Evolutionary conservation across 2,888 invertebrate genomes (phyloP), one percentile per base, ranked within the genome.

Genomic region (Tethea ocularis): DNA sequence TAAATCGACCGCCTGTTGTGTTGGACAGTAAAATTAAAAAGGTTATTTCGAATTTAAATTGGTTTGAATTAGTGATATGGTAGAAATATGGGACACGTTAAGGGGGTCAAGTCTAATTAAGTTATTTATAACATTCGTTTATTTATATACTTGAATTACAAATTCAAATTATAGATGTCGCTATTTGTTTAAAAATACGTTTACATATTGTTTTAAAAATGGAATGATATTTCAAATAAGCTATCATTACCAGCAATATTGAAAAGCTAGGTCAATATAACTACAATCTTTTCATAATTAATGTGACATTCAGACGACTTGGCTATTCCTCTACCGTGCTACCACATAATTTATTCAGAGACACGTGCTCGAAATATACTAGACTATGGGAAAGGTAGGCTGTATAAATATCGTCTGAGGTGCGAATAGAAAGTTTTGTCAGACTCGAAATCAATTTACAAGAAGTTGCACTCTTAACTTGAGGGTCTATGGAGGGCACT

Each of bases 341-440:
- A 26, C 59, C 51, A 59, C 36, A 66, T 80, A 77, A 83, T 80
- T 71, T 77, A 84, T 82, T 78, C 78, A 68, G 58, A 71, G 74
- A 73, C 80, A 81, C 76, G 80, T 74, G 74, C 73, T 71, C 68
- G 58, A 74, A 73, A 76, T 72, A 72, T 70, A 75, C 63, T 67
- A 75, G 74, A 71, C 69, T 76, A 78, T 73, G 74, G 71, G 72
- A 80, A 77, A 77, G 66, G 72, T 76, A 77, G 74, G 67, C 71
- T 71, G 67, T 69, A 71, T 72, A 74, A 72, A 77, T 71, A 74
- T 65, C 60, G 68, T 68, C 57, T 60, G 62, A 71, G 73, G 70
- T 68, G 75, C 68, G 61, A 74, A 71, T 66, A 76, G 82, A 83
- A 82, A 83, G 81, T 76, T 68, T 61, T 59, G 53, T 58, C 46